Evolutionary conservation across 2,113 vertebrate species (phyloP), one percentile per base, ranked within the genome.

Genomic region (Hoplias malabaricus): DNA sequence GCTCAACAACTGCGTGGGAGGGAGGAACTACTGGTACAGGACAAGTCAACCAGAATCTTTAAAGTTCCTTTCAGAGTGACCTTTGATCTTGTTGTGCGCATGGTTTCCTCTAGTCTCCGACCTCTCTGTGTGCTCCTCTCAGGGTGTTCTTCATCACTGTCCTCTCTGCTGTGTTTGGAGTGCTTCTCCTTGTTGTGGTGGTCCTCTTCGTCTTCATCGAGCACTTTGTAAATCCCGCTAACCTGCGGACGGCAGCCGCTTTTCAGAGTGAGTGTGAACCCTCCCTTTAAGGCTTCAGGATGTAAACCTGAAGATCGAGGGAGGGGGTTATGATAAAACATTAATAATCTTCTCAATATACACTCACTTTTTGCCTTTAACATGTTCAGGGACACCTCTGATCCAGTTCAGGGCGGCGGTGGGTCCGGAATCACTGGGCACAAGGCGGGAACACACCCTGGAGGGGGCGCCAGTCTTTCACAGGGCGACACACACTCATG

Each of bases 1-100:
- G 93, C 86, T 95, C 48, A 95, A 94, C 87, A 95, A 89, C 78
- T 94, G 94, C 4, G 90, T 94, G n/a, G 92, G 94, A 6, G 85
- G 86, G 10, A 91, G 92, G 67, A 94, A 95, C 85, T 95, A 95
- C 80, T 79, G 91, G 94, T 94, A 85, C n/a, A 92, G 91, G 36
- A 0, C 31, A 68, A 61, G 9, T 56, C 36, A 23, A 53, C 19
- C 16, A 21, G 21, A 1, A 11, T 43, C 11, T 1, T 43, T 43
- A 43, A n/a, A 53, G 19, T 53, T n/a, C 2, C 48, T 21, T 43
- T 53, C 16, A 21, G 8, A 4, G 9, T 53, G 48, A 16, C 3
- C 4, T 50, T 2, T 50, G 46, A 50, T 10, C 16, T 19, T 50
- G 5, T 48, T 50, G 9, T 23, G 54, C 33, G 40, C 29, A 63